Percentiles rank a stretch among this genome's conserved stretches.
Evolutionary conservation across 2,113 vertebrate genomes (phyloP).

Genomic region (Tupaia chinensis): DNA sequence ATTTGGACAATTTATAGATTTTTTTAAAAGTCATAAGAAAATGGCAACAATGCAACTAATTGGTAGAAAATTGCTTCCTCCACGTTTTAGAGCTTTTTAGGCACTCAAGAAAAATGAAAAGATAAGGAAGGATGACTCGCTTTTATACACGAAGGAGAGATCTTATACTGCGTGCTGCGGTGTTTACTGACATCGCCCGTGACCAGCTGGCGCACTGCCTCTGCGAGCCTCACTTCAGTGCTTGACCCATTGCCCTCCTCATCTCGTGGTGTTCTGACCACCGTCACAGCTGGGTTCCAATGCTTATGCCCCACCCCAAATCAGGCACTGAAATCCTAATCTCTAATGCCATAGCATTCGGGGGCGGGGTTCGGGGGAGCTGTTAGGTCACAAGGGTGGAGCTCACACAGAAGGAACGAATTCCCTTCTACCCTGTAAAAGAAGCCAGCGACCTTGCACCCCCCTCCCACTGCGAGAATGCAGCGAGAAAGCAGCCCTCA

Average conservation of each 20-base stretch:
- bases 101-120: constrained; percentile 23
- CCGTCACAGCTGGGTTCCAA: background rate
- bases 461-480: no score
- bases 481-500: background rate
- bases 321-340: background rate
- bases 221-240: background rate
- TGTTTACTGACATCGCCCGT: background rate
- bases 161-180: constrained; percentile 25
- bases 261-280: background rate
- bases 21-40: constrained; percentile 41
- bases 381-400: background rate
- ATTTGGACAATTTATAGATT: background rate
- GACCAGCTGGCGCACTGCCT: background rate
- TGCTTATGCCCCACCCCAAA: background rate
- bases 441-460: background rate
- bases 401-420: background rate
- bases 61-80: background rate
- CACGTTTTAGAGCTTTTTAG: background rate
- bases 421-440: background rate
- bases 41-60: background rate
- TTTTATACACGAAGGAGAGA: background rate
- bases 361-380: no score
- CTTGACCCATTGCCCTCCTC: background rate
- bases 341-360: background rate
- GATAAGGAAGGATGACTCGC: background rate